Evolutionary conservation across 1,140 invertebrate species (phyloP).

Genomic region (Drosophila rufa): DNA sequence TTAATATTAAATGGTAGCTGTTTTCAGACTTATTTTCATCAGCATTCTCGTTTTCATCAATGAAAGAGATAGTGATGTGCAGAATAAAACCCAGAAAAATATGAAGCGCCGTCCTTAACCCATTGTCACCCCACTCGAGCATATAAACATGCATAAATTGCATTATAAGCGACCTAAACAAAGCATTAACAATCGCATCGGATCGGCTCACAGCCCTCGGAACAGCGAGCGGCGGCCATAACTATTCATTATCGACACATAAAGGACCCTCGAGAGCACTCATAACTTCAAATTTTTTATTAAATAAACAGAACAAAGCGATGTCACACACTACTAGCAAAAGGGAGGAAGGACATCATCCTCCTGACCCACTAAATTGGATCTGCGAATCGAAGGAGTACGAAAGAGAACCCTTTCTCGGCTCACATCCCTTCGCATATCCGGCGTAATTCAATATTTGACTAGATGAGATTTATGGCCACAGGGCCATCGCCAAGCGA

Average conservation of each 20-base stretch:
- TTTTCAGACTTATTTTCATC: neutral
- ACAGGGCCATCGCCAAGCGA: constrained; percentile 58
- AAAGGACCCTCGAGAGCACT: constrained; percentile 63
- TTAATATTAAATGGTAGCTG: neutral
- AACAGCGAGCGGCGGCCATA: constrained; percentile 57
- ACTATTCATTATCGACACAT: constrained; percentile 84
- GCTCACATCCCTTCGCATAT: constrained; percentile 24
- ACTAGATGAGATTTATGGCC: constrained; percentile 84
- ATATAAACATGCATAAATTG: constrained; percentile 79
- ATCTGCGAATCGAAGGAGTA: constrained; percentile 48
- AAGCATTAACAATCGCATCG: constrained; percentile 44
- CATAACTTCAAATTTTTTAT: constrained; percentile 82
- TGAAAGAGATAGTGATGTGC: constrained; percentile 1
- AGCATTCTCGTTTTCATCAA: constrained; percentile 7
- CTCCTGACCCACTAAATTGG: constrained; percentile 79
- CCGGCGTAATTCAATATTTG: constrained; percentile 84
- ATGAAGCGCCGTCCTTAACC: constrained; percentile 44
- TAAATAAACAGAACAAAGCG: constrained; percentile 77
- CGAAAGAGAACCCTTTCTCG: constrained; percentile 48
- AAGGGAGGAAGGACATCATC: constrained; percentile 40
- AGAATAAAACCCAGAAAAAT: constrained; percentile 15
- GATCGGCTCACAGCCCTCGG: constrained; percentile 16
- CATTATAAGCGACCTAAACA: constrained; percentile 77
- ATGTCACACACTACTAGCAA: constrained; percentile 56
- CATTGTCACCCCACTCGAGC: constrained; percentile 51